Percentiles rank a stretch among this genome's conserved stretches.
These are phyloP conservation scores for Andricus grossulariae DNA, from an alignment of 1,140 invertebrate genomes.

Conservation along the genomic window DNA sequence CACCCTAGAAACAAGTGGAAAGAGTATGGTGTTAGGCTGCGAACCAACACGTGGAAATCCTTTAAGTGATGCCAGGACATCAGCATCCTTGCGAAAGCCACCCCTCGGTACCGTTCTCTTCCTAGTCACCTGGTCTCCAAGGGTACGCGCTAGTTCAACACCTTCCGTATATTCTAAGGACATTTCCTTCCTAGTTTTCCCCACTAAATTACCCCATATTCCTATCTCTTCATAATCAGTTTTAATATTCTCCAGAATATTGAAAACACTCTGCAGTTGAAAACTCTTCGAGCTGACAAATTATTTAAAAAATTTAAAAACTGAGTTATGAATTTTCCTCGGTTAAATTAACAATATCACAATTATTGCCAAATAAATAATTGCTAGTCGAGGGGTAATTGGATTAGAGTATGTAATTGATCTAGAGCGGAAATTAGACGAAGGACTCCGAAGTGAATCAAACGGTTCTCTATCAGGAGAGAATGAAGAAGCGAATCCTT, in stretches of 20 bases:
- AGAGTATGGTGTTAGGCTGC: conserved; percentile 36
- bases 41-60: conserved; percentile 57
- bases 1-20: neutral
- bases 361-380: neutral
- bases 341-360: conserved; percentile 12
- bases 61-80: conserved; percentile 50
- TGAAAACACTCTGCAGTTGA: too few species aligned
- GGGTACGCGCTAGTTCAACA: conserved; percentile 47
- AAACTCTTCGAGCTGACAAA: too few species aligned
- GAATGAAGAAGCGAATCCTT: conserved; percentile 21
- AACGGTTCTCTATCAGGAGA: conserved; percentile 40
- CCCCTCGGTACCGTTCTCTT: conserved; percentile 33
- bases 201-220: neutral
- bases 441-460: conserved; percentile 41
- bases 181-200: conserved; percentile 9
- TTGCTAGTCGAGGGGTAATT: conserved; percentile 8
- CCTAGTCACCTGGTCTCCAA: conserved; percentile 51
- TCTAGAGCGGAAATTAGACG: conserved; percentile 22
- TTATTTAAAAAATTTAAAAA: too few species aligned
- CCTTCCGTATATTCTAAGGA: conserved; percentile 38
- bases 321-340: neutral
- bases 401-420: neutral
- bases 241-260: neutral
- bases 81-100: conserved; percentile 47
- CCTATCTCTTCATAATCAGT: neutral